Conservation (phyloP, 2,113 vertebrate genomes). For the Melanotaenia duboulayi region DNA sequence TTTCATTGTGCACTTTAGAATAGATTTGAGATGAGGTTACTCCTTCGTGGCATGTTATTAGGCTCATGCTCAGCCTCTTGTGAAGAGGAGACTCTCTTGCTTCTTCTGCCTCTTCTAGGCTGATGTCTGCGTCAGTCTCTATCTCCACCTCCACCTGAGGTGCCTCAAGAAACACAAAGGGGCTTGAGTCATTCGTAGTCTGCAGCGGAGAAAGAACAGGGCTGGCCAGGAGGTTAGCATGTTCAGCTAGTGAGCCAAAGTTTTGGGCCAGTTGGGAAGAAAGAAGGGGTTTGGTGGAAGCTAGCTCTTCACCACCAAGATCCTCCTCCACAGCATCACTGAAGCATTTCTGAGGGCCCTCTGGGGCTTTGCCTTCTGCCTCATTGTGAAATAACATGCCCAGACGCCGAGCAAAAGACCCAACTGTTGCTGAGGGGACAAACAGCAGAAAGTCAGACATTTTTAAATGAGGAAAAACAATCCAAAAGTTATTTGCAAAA, state of each 20-base stretch:
- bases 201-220: slow-evolving; percentile 13
- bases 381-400: slow-evolving; percentile 82
- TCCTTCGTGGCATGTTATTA: slow-evolving; percentile 79
- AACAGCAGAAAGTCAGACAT: not conserved
- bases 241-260: slow-evolving; percentile 56
- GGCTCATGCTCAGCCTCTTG: slow-evolving; percentile 81
- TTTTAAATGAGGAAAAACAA: not conserved
- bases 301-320: slow-evolving; percentile 41
- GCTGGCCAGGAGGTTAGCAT: slow-evolving; percentile 34
- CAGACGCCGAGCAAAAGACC: slow-evolving; percentile 84
- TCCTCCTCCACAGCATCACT: slow-evolving; percentile 28
- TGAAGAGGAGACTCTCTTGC: slow-evolving; percentile 72
- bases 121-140: slow-evolving; percentile 59
- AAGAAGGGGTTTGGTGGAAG: slow-evolving; percentile 69
- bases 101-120: slow-evolving; percentile 78
- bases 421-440: slow-evolving; percentile 80
- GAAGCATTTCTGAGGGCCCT: slow-evolving; percentile 22
- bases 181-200: slow-evolving; percentile 10
- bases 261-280: slow-evolving; percentile 3
- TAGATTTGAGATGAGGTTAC: slow-evolving; percentile 58
- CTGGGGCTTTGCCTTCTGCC: slow-evolving; percentile 29
- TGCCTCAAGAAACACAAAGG: slow-evolving; percentile 68
- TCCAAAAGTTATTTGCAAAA: not conserved
- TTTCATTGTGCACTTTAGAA: slow-evolving; percentile 62
- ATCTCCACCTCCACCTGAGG: slow-evolving; percentile 61